Conservation (phyloP, 1,140 invertebrate species). For the Drosophila ambigua region DNA sequence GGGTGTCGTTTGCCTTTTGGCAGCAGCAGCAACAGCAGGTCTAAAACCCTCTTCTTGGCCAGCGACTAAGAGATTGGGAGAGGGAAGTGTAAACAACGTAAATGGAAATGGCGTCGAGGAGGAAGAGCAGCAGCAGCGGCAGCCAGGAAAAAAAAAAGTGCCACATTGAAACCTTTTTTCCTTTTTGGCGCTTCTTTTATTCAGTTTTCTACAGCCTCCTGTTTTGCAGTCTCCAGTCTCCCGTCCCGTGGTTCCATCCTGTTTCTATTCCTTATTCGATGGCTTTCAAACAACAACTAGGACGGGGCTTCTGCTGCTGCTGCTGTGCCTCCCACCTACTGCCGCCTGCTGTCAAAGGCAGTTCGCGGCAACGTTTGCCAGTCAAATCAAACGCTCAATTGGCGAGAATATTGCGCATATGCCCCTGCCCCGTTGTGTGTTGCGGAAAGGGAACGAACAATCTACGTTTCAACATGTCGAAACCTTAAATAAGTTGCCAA, state of each 20-base stretch:
- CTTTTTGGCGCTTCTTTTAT: conserved; percentile 36
- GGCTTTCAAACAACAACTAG: conserved; percentile 23
- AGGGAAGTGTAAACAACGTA: conserved; percentile 72
- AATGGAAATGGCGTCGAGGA: conserved; percentile 70
- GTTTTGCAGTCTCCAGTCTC: not conserved
- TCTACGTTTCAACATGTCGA: not conserved
- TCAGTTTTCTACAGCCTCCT: conserved; percentile 16
- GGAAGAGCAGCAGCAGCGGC: conserved; percentile 3
- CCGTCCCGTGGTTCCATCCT: not conserved
- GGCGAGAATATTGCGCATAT: conserved; percentile 73
- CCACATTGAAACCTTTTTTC: conserved; percentile 64
- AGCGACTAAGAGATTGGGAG: too few relatives aligned
- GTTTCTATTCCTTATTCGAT: conserved; percentile 30
- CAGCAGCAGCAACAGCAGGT: conserved; percentile 11
- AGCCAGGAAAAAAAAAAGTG: conserved; percentile 45
- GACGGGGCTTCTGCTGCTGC: conserved; percentile 3
- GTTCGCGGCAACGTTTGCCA: conserved; percentile 52
- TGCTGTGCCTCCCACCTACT: conserved; percentile 34
- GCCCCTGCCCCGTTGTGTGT: conserved; percentile 26
- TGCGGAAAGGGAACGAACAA: conserved; percentile 23
- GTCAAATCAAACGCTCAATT: conserved; percentile 81
- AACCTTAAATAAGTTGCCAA: conserved; percentile 42
- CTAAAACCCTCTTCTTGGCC: conserved; percentile 43
- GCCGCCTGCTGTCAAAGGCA: conserved; percentile 65
- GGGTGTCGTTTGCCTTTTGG: conserved; percentile 78